phyloP scores from a whole-genome alignment of 2,888 invertebrate genomes.

The Arge pagana region DNA sequence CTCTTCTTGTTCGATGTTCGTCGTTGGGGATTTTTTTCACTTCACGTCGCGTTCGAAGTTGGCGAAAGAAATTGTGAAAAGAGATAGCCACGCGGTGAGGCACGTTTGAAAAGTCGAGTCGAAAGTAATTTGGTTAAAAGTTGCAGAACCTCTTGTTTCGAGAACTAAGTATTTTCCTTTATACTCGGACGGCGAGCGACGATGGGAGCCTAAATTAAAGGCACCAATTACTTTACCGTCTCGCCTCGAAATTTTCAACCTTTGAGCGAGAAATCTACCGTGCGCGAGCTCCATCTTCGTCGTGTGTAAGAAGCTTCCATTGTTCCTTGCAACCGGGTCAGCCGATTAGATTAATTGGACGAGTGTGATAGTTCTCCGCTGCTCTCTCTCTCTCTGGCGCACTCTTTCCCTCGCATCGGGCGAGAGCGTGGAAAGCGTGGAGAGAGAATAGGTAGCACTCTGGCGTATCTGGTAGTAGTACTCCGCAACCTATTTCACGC shows the following conservation, averaged over 20 bases:
- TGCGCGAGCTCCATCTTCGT: no score
- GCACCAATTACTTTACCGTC: conserved; percentile 15
- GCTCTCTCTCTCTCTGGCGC: no score
- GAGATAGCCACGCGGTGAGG: background rate
- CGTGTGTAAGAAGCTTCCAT: conserved; percentile 10
- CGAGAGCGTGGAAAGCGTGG: background rate
- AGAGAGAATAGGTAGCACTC: background rate
- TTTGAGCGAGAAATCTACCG: conserved; percentile 19
- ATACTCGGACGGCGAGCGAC: no score
- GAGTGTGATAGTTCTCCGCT: no score
- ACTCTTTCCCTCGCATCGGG: background rate
- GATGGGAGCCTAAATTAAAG: conserved; percentile 13
- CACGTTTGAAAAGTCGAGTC: background rate
- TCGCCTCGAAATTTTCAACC: conserved; percentile 10
- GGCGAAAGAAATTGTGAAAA: background rate
- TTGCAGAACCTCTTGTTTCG: background rate
- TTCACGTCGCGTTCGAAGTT: no score
- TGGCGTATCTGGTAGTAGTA: no score
- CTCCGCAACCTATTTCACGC: no score
- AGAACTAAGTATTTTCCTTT: conserved; percentile 15
- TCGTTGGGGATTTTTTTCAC: no score
- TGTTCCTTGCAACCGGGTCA: conserved; percentile 18
- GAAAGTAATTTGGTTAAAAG: no score
- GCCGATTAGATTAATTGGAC: conserved; percentile 18
- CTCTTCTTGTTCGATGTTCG: no score